Evolutionary conservation across 2,888 invertebrate species (phyloP).

Genomic region (Epirrita christyi): DNA sequence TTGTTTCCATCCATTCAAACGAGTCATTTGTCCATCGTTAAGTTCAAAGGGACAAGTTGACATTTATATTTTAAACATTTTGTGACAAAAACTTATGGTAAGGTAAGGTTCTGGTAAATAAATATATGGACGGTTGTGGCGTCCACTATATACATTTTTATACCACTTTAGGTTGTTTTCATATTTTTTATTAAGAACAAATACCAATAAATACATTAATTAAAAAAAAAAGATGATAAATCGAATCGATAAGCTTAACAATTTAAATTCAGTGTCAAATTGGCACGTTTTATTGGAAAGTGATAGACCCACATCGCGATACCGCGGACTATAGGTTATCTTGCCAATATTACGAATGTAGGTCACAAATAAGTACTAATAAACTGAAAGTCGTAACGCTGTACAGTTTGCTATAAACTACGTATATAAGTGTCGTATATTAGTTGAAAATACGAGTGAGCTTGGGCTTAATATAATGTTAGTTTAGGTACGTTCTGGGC

Average conservation of each 20-base stretch:
- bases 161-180: neutral
- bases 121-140: no score
- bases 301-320: conserved; percentile 37
- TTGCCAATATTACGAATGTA: conserved; percentile 32
- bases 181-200: neutral
- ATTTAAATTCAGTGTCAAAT: conserved; percentile 30
- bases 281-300: conserved; percentile 35
- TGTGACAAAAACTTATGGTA: no score
- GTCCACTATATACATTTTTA: no score
- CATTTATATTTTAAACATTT: no score
- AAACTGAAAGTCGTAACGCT: conserved; percentile 29
- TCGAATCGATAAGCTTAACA: conserved; percentile 10
- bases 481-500: conserved; percentile 10
- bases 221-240: neutral
- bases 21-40: no score
- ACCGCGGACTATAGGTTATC: conserved; percentile 38
- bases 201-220: neutral
- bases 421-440: conserved; percentile 11
- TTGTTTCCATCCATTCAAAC: neutral
- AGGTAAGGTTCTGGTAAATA: no score
- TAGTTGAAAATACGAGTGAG: conserved; percentile 21
- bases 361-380: conserved; percentile 36
- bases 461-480: conserved; percentile 12
- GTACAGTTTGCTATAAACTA: conserved; percentile 16
- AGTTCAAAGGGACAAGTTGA: no score